phyloP scores from a whole-genome alignment of 2,113 vertebrate genomes.

The Ageneiosus marmoratus region DNA sequence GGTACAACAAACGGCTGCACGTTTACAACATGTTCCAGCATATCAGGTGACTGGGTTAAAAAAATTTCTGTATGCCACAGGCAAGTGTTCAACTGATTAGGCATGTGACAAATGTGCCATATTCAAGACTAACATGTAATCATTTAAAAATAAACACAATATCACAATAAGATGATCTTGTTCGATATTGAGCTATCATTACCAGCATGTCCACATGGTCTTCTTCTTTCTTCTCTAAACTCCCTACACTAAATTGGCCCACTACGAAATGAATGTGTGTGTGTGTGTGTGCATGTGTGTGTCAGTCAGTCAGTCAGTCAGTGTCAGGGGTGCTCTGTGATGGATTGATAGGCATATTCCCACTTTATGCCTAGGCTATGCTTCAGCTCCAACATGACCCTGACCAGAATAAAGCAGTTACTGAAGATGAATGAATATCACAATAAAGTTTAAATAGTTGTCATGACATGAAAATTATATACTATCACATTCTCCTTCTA shows the following conservation, averaged over 20 bases:
- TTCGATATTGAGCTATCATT: not conserved
- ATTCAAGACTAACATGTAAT: not conserved
- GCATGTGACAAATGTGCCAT: not conserved
- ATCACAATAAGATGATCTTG: not conserved
- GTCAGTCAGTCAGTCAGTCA: too few species aligned
- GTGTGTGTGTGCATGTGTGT: not conserved
- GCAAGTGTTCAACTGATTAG: constrained; percentile 5
- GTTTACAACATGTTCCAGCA: not conserved
- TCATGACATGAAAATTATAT: too few species aligned
- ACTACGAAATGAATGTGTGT: too few species aligned
- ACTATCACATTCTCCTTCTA: not conserved
- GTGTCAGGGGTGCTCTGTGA: not conserved
- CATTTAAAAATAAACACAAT: not conserved
- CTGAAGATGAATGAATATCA: not conserved
- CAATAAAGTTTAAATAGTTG: not conserved
- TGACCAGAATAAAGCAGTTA: not conserved
- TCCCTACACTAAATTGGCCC: not conserved
- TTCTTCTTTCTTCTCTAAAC: not conserved
- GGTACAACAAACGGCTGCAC: constrained; percentile 45
- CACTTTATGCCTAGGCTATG: not conserved
- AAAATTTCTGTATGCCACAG: constrained; percentile 5
- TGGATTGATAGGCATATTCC: not conserved
- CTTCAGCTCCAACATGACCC: not conserved
- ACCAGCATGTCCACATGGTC: not conserved
- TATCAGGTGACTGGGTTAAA: constrained; percentile 22